phyloP scores from a whole-genome alignment of 2,797 vertebrate genomes.

The Remorina albescens region DNA sequence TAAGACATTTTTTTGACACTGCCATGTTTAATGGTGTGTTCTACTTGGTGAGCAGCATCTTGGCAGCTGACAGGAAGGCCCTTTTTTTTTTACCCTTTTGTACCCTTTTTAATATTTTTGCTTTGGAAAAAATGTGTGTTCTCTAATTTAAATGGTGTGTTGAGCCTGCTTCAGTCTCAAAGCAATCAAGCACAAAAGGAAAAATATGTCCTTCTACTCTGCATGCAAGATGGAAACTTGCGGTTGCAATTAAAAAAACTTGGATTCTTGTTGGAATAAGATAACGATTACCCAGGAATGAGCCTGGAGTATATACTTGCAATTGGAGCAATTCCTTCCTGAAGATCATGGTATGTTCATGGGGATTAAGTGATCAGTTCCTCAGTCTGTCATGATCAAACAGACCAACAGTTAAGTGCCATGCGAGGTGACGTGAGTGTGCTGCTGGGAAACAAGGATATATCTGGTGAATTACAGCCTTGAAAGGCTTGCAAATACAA shows the following conservation, averaged over 20 bases:
- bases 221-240: conserved; percentile 31
- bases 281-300: conserved; percentile 13
- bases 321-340: conserved; percentile 3
- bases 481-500: conserved; percentile 49
- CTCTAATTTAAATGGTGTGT: too few species aligned
- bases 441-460: conserved; percentile 43
- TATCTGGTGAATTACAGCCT: conserved; percentile 49
- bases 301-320: not conserved
- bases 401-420: not conserved
- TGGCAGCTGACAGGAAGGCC: too few species aligned
- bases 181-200: not conserved
- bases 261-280: conserved; percentile 17
- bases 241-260: conserved; percentile 36
- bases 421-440: conserved; percentile 45
- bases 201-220: conserved; percentile 3
- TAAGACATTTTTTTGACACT: too few species aligned
- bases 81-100: too few species aligned
- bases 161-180: not conserved
- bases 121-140: too few species aligned
- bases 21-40: too few species aligned
- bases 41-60: too few species aligned
- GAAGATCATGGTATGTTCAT: conserved; percentile 3
- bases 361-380: conserved; percentile 29
- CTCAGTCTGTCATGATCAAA: conserved; percentile 18
- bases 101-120: too few species aligned